phyloP scores from a whole-genome alignment of 2,888 invertebrate genomes.

The Neocrepidodera transversa region DNA sequence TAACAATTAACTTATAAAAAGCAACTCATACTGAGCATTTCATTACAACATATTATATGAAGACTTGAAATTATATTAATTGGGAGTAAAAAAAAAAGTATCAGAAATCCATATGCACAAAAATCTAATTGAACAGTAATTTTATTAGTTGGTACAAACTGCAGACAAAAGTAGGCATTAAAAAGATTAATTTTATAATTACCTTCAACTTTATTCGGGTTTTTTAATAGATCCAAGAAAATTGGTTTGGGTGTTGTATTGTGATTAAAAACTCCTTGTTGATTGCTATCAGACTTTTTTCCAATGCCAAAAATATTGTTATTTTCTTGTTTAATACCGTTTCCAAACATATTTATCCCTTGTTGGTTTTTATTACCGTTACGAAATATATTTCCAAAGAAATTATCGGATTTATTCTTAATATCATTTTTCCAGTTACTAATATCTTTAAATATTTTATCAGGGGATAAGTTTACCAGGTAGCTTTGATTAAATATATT shows the following conservation, averaged over 20 bases:
- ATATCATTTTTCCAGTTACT: constrained; percentile 3
- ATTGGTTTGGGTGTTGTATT: neutral
- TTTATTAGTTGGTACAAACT: too few species aligned
- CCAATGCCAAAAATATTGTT: constrained; percentile 4
- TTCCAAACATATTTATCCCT: neutral
- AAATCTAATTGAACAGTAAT: too few species aligned
- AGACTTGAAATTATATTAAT: too few species aligned
- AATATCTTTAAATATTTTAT: constrained; percentile 24
- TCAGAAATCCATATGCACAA: too few species aligned
- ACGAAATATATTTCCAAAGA: neutral
- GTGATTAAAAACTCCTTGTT: neutral
- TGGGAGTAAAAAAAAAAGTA: too few species aligned
- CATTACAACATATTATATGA: too few species aligned
- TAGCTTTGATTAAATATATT: constrained; percentile 16
- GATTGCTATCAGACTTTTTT: neutral
- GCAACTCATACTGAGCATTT: too few species aligned
- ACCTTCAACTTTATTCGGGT: neutral
- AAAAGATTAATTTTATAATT: neutral
- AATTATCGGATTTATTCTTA: neutral
- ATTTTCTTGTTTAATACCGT: too few species aligned
- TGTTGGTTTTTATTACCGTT: neutral
- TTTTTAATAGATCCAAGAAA: neutral
- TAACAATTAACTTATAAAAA: too few species aligned
- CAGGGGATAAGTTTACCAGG: constrained; percentile 12
- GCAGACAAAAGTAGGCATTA: too few species aligned